Evolutionary conservation across 2,797 vertebrate genomes (phyloP), one percentile per base, ranked within the genome.

Genomic region (Neosalanx taihuensis): DNA sequence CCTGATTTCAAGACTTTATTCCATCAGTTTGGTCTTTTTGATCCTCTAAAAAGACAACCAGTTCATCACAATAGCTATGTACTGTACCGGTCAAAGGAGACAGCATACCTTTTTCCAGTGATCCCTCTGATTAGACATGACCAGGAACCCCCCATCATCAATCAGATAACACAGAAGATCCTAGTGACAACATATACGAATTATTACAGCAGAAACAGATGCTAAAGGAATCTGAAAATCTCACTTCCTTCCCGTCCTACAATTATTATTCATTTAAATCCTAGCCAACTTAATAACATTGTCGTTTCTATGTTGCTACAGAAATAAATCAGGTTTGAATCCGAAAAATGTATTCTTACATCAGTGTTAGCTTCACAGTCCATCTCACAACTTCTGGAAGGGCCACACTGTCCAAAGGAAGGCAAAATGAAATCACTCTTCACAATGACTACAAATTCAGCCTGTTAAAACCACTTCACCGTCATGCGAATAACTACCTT

Each of bases 351-450:
- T 5, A 2, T 74, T 84, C 94, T 83, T 82, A 98, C 98, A 81
- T 99, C 96, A 63, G 96, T 97, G 92, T 99, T 98, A 70, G 96
- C 95, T 85, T 99, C 98, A 72, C 98, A 99, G 89, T 99, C 98
- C 98, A 99, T 99, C 87, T 99, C 97, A 59, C 98, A 99, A 85
- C 96, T 96, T 84, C 93, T 94, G 56, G 93, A 96, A 33, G 95
- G 95, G 77, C 96, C 95, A 2, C 97, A 99, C 96, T 99, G 92
- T 79, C 84, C 26, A 74, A 2, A 74, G n/a, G 76, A 75, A 72
- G 66, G 74, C 29, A 79, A 9, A 70, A 9, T 46, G 41, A 46
- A 67, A 65, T 80, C 64, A 75, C 58, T 57, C 61, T 26, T 57
- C 35, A 20, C 35, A 30, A 57, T 23, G 69, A 26, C 64, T 17